phyloP scores from a whole-genome alignment of 2,113 vertebrate species.

The Grammomys dolichurus region DNA sequence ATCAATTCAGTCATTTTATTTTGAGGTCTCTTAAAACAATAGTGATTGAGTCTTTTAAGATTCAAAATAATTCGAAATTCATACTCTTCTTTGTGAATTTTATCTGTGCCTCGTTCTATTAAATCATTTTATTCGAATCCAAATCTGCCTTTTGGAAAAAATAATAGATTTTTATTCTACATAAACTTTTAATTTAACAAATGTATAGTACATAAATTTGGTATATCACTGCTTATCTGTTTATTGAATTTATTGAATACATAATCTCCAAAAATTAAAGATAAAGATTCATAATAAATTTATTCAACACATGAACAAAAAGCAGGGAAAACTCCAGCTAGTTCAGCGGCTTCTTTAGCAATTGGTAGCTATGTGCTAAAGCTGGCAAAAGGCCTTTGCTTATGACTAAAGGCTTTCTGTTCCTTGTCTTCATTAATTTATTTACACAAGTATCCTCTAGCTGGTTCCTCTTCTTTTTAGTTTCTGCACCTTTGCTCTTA shows the following conservation, averaged over 20 bases:
- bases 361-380: neutral
- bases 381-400: neutral
- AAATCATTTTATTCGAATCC: constrained; percentile 80
- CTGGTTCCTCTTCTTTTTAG: neutral
- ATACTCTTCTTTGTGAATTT: constrained; percentile 62
- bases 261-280: constrained; percentile 12
- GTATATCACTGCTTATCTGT: constrained; percentile 17
- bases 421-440: neutral
- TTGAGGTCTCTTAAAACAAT: neutral
- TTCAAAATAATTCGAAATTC: neutral
- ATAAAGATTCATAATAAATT: neutral
- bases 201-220: constrained; percentile 50
- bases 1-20: neutral
- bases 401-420: neutral
- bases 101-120: constrained; percentile 84
- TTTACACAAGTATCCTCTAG: neutral
- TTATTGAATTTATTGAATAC: constrained; percentile 45
- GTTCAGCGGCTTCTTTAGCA: neutral
- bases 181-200: constrained; percentile 61
- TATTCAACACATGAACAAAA: neutral
- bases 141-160: constrained; percentile 65
- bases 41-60: neutral
- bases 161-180: constrained; percentile 77
- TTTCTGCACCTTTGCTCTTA: neutral
- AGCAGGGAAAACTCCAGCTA: neutral